Evolutionary conservation across 2,888 invertebrate species (phyloP), one percentile per base, ranked within the genome.

Genomic region (Cylloceria caligata): DNA sequence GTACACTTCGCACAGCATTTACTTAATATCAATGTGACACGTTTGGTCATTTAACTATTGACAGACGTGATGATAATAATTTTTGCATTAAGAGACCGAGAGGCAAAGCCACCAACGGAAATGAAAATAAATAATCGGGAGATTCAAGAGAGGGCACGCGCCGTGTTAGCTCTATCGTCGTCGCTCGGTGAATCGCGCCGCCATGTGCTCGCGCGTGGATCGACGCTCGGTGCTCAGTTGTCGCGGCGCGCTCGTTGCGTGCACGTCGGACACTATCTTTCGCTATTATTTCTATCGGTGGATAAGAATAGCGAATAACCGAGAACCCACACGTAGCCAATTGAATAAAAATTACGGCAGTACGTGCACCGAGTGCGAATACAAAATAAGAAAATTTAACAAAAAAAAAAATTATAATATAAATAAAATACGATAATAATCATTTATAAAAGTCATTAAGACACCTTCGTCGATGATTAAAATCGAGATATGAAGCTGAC

Each of bases 231-330:
- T 81, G 87, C 87, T 90, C 92, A 91, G 91, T 91, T 89, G 90
- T 89, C 89, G 90, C 89, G 89, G 88, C 90, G 91, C 91, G 91
- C 89, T 91, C 90, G 81, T 86, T 81, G 80, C 83, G 90, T 84
- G 84, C 84, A 88, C 89, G 84, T 90, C 88, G 85, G 81, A 74
- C 81, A 52, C 68, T 47, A 45, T 5, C 49, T 52, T 9, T 69
- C 55, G 69, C 13, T 65, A 19, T 57, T 39, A 16, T 65, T 65
- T 21, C 21, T 16, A 7, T 39, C 57, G 55, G 24, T 65, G 16
- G 47, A 34, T 30, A 27, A 30, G 24, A 19, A 55, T 21, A 75
- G n/a, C 34, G 7, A 34, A 9, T 5, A 19, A 65, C 24, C 30
- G 42, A n/a, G n/a, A 42, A 45, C 13, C 9, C 55, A 16, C 5